Evolutionary conservation across 2,888 invertebrate genomes (phyloP).

Genomic region (Patella ulyssiponensis): DNA sequence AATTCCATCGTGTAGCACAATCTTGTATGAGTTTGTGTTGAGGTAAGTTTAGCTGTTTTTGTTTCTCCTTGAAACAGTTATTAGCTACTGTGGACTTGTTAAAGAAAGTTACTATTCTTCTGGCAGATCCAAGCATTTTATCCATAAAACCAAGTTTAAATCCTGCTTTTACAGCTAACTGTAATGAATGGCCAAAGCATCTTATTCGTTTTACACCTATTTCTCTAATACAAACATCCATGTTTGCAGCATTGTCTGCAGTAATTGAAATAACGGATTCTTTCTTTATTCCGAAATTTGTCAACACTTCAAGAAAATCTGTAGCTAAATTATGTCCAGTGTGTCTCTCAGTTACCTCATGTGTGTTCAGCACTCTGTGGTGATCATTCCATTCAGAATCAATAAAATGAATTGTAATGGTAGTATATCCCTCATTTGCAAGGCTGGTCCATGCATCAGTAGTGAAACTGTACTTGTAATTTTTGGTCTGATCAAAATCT

Average conservation of each 20-base stretch:
- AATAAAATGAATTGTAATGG: background rate
- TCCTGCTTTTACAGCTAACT: background rate
- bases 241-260: background rate
- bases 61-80: background rate
- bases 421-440: background rate
- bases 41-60: background rate
- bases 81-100: background rate
- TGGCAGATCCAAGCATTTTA: background rate
- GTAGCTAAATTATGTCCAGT: background rate
- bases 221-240: background rate
- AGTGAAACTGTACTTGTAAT: background rate
- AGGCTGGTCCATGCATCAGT: background rate
- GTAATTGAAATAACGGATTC: background rate
- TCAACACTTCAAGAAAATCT: background rate
- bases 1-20: slow-evolving; percentile 8
- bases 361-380: background rate
- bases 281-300: background rate
- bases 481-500: background rate
- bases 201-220: background rate
- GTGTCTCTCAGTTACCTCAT: background rate
- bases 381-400: background rate
- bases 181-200: background rate
- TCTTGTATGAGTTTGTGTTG: background rate
- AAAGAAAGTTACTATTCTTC: background rate
- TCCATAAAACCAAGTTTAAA: background rate